Conservation (phyloP, 2,113 vertebrate species). For the Guaruba guarouba region DNA sequence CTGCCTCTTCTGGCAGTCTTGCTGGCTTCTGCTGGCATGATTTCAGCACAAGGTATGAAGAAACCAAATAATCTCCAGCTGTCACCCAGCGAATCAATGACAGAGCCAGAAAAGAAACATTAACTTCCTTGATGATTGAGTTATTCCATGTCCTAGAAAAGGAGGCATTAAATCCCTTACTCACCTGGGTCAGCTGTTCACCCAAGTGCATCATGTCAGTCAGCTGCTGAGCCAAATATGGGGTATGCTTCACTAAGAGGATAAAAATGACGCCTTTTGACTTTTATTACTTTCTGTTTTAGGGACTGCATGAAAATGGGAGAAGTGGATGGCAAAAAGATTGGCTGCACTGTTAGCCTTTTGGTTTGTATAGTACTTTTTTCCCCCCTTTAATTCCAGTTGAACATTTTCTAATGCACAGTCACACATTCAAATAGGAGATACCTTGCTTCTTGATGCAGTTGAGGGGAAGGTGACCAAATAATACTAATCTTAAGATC, state of each 20-base stretch:
- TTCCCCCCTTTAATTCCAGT: background rate
- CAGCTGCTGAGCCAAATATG: background rate
- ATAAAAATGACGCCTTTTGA: background rate
- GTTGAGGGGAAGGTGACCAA: background rate
- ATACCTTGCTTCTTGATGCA: background rate
- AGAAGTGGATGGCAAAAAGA: constrained; percentile 97
- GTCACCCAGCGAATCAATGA: background rate
- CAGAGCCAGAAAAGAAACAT: background rate
- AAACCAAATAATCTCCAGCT: background rate
- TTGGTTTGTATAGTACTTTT: constrained; percentile 81
- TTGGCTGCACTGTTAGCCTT: constrained; percentile 96
- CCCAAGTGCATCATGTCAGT: background rate
- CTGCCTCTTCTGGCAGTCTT: background rate
- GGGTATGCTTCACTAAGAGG: background rate
- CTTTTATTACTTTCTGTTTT: constrained; percentile 49
- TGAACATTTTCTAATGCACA: background rate
- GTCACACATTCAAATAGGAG: background rate
- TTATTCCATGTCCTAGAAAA: background rate
- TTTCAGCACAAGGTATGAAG: background rate
- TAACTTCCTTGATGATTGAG: background rate
- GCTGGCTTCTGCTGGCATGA: background rate
- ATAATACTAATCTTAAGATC: background rate
- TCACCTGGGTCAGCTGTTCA: background rate
- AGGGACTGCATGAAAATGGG: constrained; percentile 99
- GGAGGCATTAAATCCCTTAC: background rate